phyloP scores from a whole-genome alignment of 2,888 invertebrate genomes.

The Ichneumoninae sp. region DNA sequence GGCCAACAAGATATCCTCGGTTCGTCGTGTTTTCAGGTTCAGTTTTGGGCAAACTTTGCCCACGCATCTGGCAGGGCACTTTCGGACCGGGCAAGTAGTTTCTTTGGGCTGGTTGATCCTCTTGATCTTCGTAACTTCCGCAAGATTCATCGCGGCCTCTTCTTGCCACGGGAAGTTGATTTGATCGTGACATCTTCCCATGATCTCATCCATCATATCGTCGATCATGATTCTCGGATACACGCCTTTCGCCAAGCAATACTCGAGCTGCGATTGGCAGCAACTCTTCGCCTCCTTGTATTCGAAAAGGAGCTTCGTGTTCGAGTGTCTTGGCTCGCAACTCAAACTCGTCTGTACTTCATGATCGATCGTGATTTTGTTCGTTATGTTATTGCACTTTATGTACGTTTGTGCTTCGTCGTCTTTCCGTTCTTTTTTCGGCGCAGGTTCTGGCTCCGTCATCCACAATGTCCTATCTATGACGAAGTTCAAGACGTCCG shows the following conservation, averaged over 20 bases:
- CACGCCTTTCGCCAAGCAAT: slow-evolving; percentile 66
- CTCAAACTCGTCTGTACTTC: slow-evolving; percentile 72
- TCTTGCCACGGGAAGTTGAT: slow-evolving; percentile 62
- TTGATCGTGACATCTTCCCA: slow-evolving; percentile 66
- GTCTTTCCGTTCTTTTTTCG: slow-evolving; percentile 43
- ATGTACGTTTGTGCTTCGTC: slow-evolving; percentile 64
- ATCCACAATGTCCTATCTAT: slow-evolving; percentile 73
- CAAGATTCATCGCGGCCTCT: not conserved
- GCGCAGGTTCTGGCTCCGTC: slow-evolving; percentile 50
- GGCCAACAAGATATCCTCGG: slow-evolving; percentile 73
- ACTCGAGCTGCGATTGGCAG: slow-evolving; percentile 57
- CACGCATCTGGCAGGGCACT: not conserved
- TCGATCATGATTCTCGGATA: slow-evolving; percentile 58
- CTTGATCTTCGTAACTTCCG: not conserved
- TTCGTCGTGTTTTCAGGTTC: slow-evolving; percentile 62
- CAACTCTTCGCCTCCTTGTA: slow-evolving; percentile 66
- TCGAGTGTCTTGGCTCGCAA: slow-evolving; percentile 73
- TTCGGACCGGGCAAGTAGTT: not conserved
- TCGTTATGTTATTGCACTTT: slow-evolving; percentile 62
- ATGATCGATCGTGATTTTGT: slow-evolving; percentile 66
- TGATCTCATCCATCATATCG: slow-evolving; percentile 70
- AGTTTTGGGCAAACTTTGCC: slow-evolving; percentile 66
- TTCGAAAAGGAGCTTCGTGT: slow-evolving; percentile 69
- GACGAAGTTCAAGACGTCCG: slow-evolving; percentile 68
- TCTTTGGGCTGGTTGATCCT: not conserved